These are phyloP conservation scores for Sebastes matsubarae DNA, from an alignment of 2,797 vertebrate species.

Conservation along the genomic window DNA sequence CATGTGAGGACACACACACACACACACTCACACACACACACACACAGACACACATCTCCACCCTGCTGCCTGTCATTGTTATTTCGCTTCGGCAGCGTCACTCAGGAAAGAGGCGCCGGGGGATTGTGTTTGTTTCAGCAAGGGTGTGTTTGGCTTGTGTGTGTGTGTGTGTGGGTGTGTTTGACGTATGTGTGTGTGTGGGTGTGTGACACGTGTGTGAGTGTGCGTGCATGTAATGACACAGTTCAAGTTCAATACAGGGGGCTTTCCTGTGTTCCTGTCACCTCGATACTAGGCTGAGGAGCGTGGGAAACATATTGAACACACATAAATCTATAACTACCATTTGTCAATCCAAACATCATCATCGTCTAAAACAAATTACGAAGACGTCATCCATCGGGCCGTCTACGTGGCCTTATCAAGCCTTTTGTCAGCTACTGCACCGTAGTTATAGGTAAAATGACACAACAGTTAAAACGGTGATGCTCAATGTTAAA, in stretches of 20 bases:
- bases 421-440: not conserved
- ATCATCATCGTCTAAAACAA: not conserved
- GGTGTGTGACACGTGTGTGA: not conserved
- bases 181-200: not conserved
- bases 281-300: conserved; percentile 55
- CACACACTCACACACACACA: conserved; percentile 21
- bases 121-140: conserved; percentile 80
- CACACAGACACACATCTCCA: conserved; percentile 62
- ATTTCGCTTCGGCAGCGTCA: conserved; percentile 72
- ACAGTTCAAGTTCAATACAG: conserved; percentile 60
- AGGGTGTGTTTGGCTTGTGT: conserved; percentile 65
- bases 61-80: conserved; percentile 81
- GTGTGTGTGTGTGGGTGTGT: conserved; percentile 29
- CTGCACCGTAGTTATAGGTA: not conserved
- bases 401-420: not conserved
- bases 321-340: conserved; percentile 17
- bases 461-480: not conserved
- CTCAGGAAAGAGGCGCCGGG: conserved; percentile 80
- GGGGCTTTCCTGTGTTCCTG: conserved; percentile 76
- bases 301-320: conserved; percentile 71
- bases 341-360: not conserved
- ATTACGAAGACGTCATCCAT: not conserved
- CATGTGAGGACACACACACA: conserved; percentile 42
- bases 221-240: conserved; percentile 34
- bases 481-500: not conserved